Evolutionary conservation across 2,888 invertebrate species (phyloP).

Genomic region (Tetramorium bicarinatum): DNA sequence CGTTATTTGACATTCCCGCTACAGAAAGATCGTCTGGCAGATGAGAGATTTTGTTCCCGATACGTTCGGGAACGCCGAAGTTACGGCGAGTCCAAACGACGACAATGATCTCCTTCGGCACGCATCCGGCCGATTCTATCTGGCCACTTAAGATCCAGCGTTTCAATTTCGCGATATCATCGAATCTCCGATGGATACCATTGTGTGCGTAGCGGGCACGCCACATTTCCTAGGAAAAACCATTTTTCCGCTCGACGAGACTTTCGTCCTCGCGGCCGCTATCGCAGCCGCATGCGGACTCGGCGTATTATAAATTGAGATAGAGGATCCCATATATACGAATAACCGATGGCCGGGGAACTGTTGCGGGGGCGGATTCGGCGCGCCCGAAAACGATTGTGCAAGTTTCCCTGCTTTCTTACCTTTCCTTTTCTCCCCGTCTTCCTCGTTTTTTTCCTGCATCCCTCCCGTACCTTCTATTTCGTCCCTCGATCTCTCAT

Average conservation of each 20-base stretch:
- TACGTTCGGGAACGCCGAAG: not conserved
- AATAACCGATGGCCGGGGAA: slow-evolving; percentile 66
- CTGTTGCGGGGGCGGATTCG: slow-evolving; percentile 65
- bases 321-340: slow-evolving; percentile 68
- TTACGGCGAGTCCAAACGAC: not conserved
- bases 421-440: slow-evolving; percentile 19
- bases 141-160: slow-evolving; percentile 41
- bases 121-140: slow-evolving; percentile 28
- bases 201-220: slow-evolving; percentile 38
- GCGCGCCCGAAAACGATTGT: slow-evolving; percentile 64
- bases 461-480: slow-evolving; percentile 1
- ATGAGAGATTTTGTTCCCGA: not conserved
- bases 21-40: not conserved
- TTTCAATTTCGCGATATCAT: slow-evolving; percentile 49
- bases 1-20: not conserved
- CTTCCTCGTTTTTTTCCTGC: not conserved
- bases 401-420: slow-evolving; percentile 59
- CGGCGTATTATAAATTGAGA: slow-evolving; percentile 72
- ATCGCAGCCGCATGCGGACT: slow-evolving; percentile 50
- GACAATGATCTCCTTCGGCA: slow-evolving; percentile 13
- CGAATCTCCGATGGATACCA: slow-evolving; percentile 54
- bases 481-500: slow-evolving; percentile 42
- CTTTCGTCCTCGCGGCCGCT: slow-evolving; percentile 24
- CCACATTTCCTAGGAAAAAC: slow-evolving; percentile 55
- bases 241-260: slow-evolving; percentile 63